Base-by-base conservation (phyloP, 2,888 invertebrate genomes). In the Zhuqinia jingwanae region DNA sequence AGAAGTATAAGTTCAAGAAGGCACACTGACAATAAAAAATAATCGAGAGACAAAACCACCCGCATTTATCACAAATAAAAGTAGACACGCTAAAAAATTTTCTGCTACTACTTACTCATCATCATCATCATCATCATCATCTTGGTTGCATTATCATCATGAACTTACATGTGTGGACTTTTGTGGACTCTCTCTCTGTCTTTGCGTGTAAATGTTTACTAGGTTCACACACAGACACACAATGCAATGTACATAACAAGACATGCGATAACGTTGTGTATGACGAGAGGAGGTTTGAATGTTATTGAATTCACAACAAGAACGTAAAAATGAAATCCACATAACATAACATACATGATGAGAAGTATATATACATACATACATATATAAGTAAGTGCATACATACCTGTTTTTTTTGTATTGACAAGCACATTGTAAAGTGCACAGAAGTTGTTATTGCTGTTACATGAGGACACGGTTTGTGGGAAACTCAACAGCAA, bases 401-500 rank as follows among this genome's bases (percentile, higher is more conserved):
- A 50, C 30, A 3, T 6, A 27, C 60, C 42, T 60, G 63, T 73
- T 76, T 10, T 11, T 84, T 73, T 76, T 10, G 17, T 84, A 78
- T 70, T 45, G 58, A 78, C 70, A 77, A 50, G 68, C 58, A 73
- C 42, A 80, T 76, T 83, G 70, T 45, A 53, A 56, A 30, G 2
- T 15, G 53, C 36, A 47, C 42, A 84, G 22, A 36, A 65, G 65
- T 83, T 76, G 78, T 77, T 78, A 20, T 36, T 50, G 76, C 76
- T 76, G 70, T 77, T 78, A 20, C 15, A 36, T 25, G 27, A 65
- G 30, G 20, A 56, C 78, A 77, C 86, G 87, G 77, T 76, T 82
- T 81, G 81, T 87, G 83, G 27, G 79, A 87, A n/a, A 83, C 60
- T 83, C 85, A 63, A 63, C 73, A 63, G 60, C 85, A 85, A 85